phyloP scores from a whole-genome alignment of 2,113 vertebrate species.

The Apteryx owenii region DNA sequence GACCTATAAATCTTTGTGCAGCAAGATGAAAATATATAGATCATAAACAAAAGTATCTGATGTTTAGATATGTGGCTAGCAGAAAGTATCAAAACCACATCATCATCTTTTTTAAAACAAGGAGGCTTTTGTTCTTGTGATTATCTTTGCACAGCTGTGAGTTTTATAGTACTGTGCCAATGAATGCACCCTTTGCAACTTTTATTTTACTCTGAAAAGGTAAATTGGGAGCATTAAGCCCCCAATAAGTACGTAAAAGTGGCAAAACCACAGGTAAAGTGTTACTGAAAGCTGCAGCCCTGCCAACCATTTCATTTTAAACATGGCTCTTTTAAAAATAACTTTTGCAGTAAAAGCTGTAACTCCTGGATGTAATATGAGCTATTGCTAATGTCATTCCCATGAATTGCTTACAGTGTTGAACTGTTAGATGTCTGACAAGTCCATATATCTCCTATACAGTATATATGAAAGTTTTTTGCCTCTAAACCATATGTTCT shows the following conservation, averaged over 20 bases:
- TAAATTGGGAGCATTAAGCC: conserved; percentile 58
- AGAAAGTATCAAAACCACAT: conserved; percentile 57
- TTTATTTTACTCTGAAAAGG: conserved; percentile 62
- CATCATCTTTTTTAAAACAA: conserved; percentile 51
- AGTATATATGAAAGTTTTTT: conserved; percentile 65
- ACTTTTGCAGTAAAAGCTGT: conserved; percentile 46
- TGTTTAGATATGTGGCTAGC: conserved; percentile 36
- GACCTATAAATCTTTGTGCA: conserved; percentile 7
- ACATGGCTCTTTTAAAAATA: conserved; percentile 54
- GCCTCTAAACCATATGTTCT: conserved; percentile 57
- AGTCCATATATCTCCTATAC: conserved; percentile 72
- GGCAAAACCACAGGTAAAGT: conserved; percentile 41
- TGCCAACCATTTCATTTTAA: conserved; percentile 47
- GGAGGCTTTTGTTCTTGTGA: conserved; percentile 57
- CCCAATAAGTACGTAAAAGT: conserved; percentile 47
- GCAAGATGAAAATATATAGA: conserved; percentile 2
- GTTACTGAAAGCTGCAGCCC: conserved; percentile 29
- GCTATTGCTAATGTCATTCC: conserved; percentile 44
- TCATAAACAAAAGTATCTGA: not conserved
- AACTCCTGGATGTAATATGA: conserved; percentile 65
- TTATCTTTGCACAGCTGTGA: conserved; percentile 68
- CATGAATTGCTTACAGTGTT: conserved; percentile 70
- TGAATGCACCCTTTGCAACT: conserved; percentile 39
- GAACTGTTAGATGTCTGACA: conserved; percentile 72
- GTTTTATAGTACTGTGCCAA: conserved; percentile 50